Percentiles rank a stretch among this genome's conserved stretches.
phyloP scores from a whole-genome alignment of 23 tunicate genomes.

The Corella eumyota region DNA sequence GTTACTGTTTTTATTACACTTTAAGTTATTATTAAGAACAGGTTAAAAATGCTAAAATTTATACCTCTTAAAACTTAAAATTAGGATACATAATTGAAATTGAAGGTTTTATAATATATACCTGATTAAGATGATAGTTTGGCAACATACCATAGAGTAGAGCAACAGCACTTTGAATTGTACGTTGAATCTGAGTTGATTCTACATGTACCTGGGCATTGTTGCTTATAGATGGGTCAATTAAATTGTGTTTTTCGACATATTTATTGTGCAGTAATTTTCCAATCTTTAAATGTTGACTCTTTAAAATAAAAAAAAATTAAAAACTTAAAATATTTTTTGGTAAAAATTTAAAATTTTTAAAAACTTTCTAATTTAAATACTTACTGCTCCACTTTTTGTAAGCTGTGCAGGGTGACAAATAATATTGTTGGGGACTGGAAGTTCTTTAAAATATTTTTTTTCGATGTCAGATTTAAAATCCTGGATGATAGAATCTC shows the following conservation, averaged over 20 bases:
- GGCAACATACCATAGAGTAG: slow-evolving; percentile 60
- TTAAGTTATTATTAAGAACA: no score
- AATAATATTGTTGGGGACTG: slow-evolving; percentile 4
- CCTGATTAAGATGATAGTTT: slow-evolving; percentile 24
- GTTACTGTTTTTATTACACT: no score
- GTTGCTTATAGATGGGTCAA: background rate
- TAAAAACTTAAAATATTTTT: no score
- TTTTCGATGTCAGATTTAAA: background rate
- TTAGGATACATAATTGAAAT: no score
- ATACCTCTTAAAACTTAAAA: no score
- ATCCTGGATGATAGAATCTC: slow-evolving; percentile 7
- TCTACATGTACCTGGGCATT: slow-evolving; percentile 17
- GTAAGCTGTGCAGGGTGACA: slow-evolving; percentile 24
- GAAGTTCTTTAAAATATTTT: background rate
- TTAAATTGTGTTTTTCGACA: slow-evolving; percentile 15
- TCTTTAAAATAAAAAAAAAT: slow-evolving; percentile 21
- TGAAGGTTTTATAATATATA: slow-evolving; percentile 7
- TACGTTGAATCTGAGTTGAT: slow-evolving; percentile 20
- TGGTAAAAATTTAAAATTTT: no score
- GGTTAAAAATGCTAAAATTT: no score
- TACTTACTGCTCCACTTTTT: slow-evolving; percentile 50
- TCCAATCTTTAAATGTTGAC: slow-evolving; percentile 70
- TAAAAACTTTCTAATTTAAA: no score
- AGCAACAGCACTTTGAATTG: slow-evolving; percentile 65
- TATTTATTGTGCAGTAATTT: slow-evolving; percentile 15